Percentiles rank a stretch among this genome's conserved stretches.
These are phyloP conservation scores for Ennomos erosarius DNA, from an alignment of 2,888 invertebrate genomes.

Conservation along the genomic window DNA sequence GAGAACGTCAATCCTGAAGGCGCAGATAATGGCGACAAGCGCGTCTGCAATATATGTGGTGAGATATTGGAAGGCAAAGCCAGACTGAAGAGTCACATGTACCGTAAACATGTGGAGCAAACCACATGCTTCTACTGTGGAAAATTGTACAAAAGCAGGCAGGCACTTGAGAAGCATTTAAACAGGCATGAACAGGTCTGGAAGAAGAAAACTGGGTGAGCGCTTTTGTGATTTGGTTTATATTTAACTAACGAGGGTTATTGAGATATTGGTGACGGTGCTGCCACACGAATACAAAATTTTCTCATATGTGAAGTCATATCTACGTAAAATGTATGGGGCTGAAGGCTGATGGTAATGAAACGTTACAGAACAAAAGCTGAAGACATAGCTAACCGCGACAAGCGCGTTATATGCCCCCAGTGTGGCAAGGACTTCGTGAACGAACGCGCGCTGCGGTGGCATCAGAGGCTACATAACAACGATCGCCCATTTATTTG, in stretches of 20 bases:
- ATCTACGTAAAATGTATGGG: no score
- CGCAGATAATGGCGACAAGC: no score
- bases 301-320: no score
- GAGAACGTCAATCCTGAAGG: constrained; percentile 10
- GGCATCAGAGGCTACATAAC: constrained; percentile 72
- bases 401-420: constrained; percentile 53
- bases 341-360: no score
- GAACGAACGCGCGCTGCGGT: constrained; percentile 67
- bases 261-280: no score
- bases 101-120: constrained; percentile 63
- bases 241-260: no score
- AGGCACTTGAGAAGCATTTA: constrained; percentile 68
- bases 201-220: constrained; percentile 24
- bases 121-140: constrained; percentile 77
- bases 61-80: constrained; percentile 53
- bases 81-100: constrained; percentile 56
- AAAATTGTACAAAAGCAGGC: constrained; percentile 65
- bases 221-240: no score
- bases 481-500: constrained; percentile 71
- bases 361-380: no score
- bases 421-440: constrained; percentile 65
- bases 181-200: constrained; percentile 67
- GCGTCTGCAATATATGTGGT: constrained; percentile 73
- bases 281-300: no score
- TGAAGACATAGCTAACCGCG: no score